Base-by-base conservation (phyloP, 2,113 vertebrate genomes). In the Neotragus pygmaeus region DNA sequence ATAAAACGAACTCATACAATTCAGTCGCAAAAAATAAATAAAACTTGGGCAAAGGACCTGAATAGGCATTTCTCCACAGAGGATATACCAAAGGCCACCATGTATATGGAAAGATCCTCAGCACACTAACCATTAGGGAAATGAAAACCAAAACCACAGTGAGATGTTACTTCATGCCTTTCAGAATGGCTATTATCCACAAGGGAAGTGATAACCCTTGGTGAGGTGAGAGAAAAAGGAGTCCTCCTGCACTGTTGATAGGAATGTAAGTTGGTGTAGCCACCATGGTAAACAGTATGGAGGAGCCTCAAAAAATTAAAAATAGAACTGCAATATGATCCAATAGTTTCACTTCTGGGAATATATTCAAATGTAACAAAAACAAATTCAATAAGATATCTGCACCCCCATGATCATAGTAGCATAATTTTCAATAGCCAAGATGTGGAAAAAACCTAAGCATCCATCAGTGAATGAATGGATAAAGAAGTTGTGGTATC, bases 261-360 rank as follows among this genome's bases (percentile, higher is more conserved):
- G 21, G n/a, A 55, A 10, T 1, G 51, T 9, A 39, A 55, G 25
- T 3, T 27, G 21, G n/a, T 36, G 7, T 8, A 39, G n/a, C n/a
- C n/a, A 9, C 51, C 4, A 16, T 0, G n/a, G 13, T 27, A 23
- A 55, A 7, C 33, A 27, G n/a, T 3, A 16, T 9, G 23, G 51
- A 10, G 23, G 33, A 25, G 16, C 80, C 51, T 55, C n/a, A 39
- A 10, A 55, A 55, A 10, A 9, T 16, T 39, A 39, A 36, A 82
- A 55, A 14, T 39, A 36, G 51, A 27, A 55, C n/a, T 27, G 23
- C 51, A 25, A 6, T 27, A 36, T 9, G 33, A 55, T 9, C 51
- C 51, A 55, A 36, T 14, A 36, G 14, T 36, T 82, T 83, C 51
- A 55, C 21, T 55, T 27, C 51, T 39, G 51, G 33, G 51, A 83